Evolutionary conservation across 2,797 vertebrate genomes (phyloP), one percentile per base, ranked within the genome.

Genomic region (Enteromius unitaeniatus): DNA sequence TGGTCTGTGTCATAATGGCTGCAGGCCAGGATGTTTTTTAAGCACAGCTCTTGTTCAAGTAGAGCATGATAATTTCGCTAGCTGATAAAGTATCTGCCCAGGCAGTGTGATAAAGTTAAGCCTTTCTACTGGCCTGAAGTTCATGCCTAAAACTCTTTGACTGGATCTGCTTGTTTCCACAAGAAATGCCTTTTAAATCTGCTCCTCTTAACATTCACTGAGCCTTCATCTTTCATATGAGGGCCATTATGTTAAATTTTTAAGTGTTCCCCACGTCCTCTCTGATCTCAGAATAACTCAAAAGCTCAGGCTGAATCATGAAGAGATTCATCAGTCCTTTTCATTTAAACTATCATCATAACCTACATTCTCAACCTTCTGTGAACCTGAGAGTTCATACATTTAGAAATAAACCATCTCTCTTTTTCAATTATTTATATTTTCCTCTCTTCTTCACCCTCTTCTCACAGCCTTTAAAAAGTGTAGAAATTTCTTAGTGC

Each of bases 371-470:
- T 77, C 49, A 9, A 45, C 78, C 40, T 49, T 42, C 58, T 34
- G 34, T 85, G 85, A 88, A 83, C 83, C 74, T 83, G 86, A 84
- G 78, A 81, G 68, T 78, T 75, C 86, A 85, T 72, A 81, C 81
- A 55, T 83, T 82, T 86, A 85, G 83, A 87, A 86, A 86, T 51
- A 21, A 76, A 31, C 68, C 76, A 60, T 67, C 51, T 55, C 55
- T 55, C 42, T 68, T 23, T 70, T 79, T 86, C 55, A 77, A 75
- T 76, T 78, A 76, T 86, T 83, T 74, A 83, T 85, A 37, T 37
- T 60, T 58, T 3, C 34, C 55, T 60, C 51, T 81, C 13, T 65
- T 28, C 45, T 3, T 1, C 42, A 17, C 64, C 14, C 23, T 45
- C 47, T 15, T 67, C 37, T 28, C 34, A 84, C 10, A 23, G 17